phyloP scores from a whole-genome alignment of 1,140 invertebrate species.

The Branchinecta lynchi region DNA sequence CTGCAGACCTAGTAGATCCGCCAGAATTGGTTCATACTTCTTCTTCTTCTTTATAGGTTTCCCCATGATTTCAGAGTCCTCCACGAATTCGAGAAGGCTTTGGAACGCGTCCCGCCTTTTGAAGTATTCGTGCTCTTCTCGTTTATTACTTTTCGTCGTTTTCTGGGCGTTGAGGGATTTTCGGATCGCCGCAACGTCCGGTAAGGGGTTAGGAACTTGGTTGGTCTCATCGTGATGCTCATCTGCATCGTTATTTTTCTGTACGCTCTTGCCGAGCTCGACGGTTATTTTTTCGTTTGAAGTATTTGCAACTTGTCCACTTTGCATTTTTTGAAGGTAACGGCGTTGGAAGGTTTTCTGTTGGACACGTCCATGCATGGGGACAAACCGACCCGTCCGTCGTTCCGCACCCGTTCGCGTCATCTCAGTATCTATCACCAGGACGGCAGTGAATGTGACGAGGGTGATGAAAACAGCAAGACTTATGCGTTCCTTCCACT shows the following conservation, averaged over 20 bases:
- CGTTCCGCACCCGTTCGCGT: not conserved
- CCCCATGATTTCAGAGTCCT: not conserved
- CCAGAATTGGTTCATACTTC: not conserved
- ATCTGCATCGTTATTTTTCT: not conserved
- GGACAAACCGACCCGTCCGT: not conserved
- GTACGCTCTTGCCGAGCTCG: not conserved
- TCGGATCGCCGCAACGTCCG: not conserved
- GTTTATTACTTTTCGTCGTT: not conserved
- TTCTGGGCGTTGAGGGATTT: not conserved
- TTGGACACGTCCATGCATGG: not conserved
- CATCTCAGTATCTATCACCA: not conserved
- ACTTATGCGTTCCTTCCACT: not conserved
- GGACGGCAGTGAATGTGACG: not conserved
- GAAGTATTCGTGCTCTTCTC: not conserved
- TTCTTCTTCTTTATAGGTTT: not conserved
- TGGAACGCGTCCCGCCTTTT: not conserved
- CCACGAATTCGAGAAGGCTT: not conserved
- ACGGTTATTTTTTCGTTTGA: not conserved
- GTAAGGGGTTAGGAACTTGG: not conserved
- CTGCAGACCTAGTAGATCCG: not conserved
- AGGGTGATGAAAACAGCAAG: not conserved
- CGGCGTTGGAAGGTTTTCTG: not conserved
- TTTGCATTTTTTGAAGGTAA: slow-evolving; percentile 1
- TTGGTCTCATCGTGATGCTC: not conserved
- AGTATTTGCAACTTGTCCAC: not conserved